These are phyloP conservation scores for Chaenodraco wilsoni DNA, from an alignment of 2,797 vertebrate genomes.

Conservation along the genomic window DNA sequence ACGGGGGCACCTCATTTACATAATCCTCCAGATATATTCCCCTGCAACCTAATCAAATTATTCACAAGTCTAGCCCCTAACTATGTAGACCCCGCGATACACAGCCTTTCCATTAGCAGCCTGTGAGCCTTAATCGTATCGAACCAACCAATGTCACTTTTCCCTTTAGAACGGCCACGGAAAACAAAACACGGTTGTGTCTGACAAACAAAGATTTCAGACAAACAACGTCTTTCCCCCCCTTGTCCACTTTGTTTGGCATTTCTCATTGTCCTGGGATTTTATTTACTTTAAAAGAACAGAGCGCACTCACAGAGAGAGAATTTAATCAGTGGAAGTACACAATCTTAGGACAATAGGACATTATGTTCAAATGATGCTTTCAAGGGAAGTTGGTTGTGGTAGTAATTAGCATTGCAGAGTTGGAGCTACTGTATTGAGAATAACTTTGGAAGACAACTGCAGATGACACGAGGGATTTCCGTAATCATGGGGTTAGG, in stretches of 20 bases:
- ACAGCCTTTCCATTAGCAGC: constrained; percentile 83
- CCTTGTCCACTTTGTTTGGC: constrained; percentile 78
- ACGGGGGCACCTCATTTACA: constrained; percentile 88
- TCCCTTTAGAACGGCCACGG: constrained; percentile 80
- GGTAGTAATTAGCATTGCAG: constrained; percentile 75
- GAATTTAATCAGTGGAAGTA: constrained; percentile 73
- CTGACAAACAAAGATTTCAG: constrained; percentile 81
- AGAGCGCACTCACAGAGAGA: constrained; percentile 62
- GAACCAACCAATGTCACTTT: constrained; percentile 86
- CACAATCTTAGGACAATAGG: constrained; percentile 74
- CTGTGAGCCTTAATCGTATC: constrained; percentile 82
- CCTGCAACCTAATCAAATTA: constrained; percentile 90
- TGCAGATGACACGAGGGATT: constrained; percentile 80
- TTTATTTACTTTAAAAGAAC: constrained; percentile 78
- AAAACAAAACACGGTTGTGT: constrained; percentile 77
- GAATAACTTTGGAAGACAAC: constrained; percentile 79
- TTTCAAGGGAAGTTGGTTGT: constrained; percentile 75
- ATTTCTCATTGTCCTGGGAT: constrained; percentile 76
- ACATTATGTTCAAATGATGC: constrained; percentile 73
- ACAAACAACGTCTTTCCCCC: constrained; percentile 66
- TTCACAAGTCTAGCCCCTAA: constrained; percentile 89
- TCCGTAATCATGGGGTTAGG: constrained; percentile 76
- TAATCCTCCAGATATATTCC: constrained; percentile 91
- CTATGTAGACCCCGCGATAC: constrained; percentile 82
- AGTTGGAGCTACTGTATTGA: constrained; percentile 67